These are phyloP conservation scores for Rhinolophus ferrumequinum DNA, from an alignment of 2,113 vertebrate genomes.

Conservation along the genomic window DNA sequence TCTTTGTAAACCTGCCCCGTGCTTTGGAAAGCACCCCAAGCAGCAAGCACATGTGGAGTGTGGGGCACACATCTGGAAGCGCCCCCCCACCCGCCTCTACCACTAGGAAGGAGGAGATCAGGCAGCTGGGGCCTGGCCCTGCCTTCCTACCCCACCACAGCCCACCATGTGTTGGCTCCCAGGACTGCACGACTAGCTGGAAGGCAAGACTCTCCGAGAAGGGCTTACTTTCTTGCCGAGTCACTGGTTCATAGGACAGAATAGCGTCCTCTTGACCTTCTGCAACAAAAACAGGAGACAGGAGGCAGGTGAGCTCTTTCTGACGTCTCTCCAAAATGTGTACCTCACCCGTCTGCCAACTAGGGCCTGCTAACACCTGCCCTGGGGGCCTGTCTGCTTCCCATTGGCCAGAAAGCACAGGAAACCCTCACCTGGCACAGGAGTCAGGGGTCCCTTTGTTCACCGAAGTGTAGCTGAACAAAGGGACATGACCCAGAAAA, in stretches of 20 bases:
- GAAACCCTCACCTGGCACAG: background rate
- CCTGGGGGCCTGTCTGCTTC: background rate
- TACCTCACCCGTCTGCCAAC: background rate
- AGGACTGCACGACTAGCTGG: background rate
- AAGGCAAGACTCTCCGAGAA: background rate
- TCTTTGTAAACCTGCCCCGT: background rate
- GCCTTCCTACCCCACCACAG: background rate
- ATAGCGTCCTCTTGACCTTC: slow-evolving; percentile 99
- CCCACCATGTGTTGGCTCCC: background rate
- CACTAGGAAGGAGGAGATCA: background rate
- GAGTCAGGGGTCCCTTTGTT: background rate
- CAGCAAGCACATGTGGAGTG: background rate
- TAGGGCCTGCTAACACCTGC: background rate
- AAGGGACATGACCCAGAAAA: background rate
- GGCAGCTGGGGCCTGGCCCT: background rate
- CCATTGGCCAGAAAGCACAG: background rate
- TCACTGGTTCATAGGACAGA: slow-evolving; percentile 98
- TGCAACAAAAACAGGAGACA: slow-evolving; percentile 81
- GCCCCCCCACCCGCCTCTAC: background rate
- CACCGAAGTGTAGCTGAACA: background rate
- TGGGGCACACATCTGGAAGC: background rate
- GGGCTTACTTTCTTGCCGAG: slow-evolving; percentile 98
- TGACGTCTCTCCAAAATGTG: background rate
- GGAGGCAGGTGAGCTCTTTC: slow-evolving; percentile 61
- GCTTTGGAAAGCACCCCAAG: background rate